These are phyloP conservation scores for Pelecanoides urinatrix DNA, from an alignment of 2,113 vertebrate genomes.

Conservation along the genomic window DNA sequence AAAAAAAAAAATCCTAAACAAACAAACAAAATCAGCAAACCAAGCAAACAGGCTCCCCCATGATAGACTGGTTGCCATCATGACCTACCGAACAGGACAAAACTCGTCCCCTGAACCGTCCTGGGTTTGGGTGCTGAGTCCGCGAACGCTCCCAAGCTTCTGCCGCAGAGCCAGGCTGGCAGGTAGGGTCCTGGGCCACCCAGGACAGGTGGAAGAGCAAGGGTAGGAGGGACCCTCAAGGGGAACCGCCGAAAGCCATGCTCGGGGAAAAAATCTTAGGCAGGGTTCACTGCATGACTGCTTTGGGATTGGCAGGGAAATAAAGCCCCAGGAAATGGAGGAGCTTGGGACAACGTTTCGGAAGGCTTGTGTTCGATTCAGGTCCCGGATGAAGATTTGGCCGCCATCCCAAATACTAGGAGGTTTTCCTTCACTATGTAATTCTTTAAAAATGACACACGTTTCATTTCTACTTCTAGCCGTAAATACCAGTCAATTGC, in stretches of 20 bases:
- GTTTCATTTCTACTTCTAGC: not conserved
- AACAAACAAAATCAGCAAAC: not conserved
- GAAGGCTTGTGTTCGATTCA: not conserved
- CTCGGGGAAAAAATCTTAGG: not conserved
- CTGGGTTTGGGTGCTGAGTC: accelerated
- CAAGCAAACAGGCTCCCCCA: not conserved
- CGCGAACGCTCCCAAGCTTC: not conserved
- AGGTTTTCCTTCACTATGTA: not conserved
- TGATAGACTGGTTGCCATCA: accelerated
- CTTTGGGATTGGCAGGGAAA: not conserved
- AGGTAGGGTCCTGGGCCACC: not conserved
- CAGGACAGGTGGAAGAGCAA: not conserved
- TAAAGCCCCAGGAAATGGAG: not conserved
- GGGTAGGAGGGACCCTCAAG: not conserved
- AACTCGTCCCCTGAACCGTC: accelerated
- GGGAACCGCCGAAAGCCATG: accelerated
- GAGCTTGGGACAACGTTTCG: not conserved
- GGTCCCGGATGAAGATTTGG: not conserved
- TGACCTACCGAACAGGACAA: not conserved
- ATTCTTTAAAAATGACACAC: not conserved
- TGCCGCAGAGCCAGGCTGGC: not conserved
- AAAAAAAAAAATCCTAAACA: not conserved
- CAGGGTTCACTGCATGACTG: not conserved
- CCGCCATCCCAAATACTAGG: not conserved
- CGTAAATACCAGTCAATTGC: not conserved